Evolutionary conservation across 2,888 invertebrate species (phyloP), one percentile per base, ranked within the genome.

Genomic region (Alloplasta piceator): DNA sequence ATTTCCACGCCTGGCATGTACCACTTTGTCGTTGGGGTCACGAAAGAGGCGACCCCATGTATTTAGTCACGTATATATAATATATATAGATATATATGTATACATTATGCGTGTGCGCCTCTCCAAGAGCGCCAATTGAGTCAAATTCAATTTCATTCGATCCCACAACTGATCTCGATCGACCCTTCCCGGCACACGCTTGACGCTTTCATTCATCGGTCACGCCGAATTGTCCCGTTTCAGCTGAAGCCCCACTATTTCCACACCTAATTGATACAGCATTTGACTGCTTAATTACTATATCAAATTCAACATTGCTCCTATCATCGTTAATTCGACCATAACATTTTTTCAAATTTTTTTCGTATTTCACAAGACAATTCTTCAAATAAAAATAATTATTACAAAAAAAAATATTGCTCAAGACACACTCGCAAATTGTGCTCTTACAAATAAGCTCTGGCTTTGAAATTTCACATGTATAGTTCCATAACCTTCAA

Each of bases 101-200:
- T 60, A 61, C 38, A 41, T 5, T 9, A 60, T 43, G 38, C 61
- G 50, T 67, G 60, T 60, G 70, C 61, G 61, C 63, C 68, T 82
- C 60, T 36, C 16, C 74, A 56, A 63, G 75, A 68, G 76, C 73
- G 80, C 78, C 84, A 84, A 84, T 85, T 83, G 85, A 85, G 77
- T 82, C 82, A 82, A 84, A 82, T 82, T 83, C 79, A 85, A 85
- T 84, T 82, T 82, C 76, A 84, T 83, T 83, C 82, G 82, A 85
- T 83, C 80, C 81, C 77, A 76, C 76, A 63, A 78, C 75, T 64
- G 76, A 81, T 81, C 78, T 81, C 78, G 75, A 81, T 82, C 75
- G 67, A 55, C 81, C 79, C 68, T 73, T n/a, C n/a, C 63, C 41
- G 60, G 52, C 52, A 78, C 72, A 64, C 73, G 73, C 72, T 78